Conservation (phyloP, 2,113 vertebrate species). For the Nannobrachium achirus region DNA sequence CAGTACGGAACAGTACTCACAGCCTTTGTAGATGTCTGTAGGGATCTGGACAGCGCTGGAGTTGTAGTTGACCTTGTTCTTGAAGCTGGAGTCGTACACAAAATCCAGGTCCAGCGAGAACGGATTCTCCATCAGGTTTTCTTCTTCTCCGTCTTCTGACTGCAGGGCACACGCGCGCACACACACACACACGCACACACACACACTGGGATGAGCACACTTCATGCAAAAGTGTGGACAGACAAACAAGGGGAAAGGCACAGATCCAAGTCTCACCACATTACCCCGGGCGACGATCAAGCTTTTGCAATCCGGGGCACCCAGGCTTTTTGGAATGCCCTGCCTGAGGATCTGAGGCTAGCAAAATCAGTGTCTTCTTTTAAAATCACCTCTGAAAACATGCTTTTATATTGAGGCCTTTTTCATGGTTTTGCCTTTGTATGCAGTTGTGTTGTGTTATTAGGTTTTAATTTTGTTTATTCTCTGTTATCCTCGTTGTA, state of each 20-base stretch:
- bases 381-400: no score
- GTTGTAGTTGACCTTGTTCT: conserved; percentile 97
- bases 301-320: no score
- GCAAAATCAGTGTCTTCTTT: no score
- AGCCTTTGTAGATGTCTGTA: conserved; percentile 99
- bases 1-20: conserved; percentile 84
- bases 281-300: no score
- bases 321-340: no score
- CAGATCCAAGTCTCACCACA: conserved; percentile 6
- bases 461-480: no score
- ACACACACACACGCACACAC: conserved; percentile 32
- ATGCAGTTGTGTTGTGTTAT: no score
- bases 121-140: conserved; percentile 82
- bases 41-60: conserved; percentile 97
- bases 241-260: conserved; percentile 15
- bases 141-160: conserved; percentile 87
- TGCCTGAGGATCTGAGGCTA: background rate
- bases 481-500: no score
- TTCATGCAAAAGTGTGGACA: conserved; percentile 17
- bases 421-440: no score
- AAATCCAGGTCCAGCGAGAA: conserved; percentile 91
- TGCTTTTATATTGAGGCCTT: no score
- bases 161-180: conserved; percentile 59
- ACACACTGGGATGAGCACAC: conserved; percentile 32
- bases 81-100: conserved; percentile 92